A percentile compares a stretch with the other conserved stretches of the same genome.
These are phyloP conservation scores for Osmoderma eremita DNA, from an alignment of 2,888 invertebrate genomes.

Conservation along the genomic window DNA sequence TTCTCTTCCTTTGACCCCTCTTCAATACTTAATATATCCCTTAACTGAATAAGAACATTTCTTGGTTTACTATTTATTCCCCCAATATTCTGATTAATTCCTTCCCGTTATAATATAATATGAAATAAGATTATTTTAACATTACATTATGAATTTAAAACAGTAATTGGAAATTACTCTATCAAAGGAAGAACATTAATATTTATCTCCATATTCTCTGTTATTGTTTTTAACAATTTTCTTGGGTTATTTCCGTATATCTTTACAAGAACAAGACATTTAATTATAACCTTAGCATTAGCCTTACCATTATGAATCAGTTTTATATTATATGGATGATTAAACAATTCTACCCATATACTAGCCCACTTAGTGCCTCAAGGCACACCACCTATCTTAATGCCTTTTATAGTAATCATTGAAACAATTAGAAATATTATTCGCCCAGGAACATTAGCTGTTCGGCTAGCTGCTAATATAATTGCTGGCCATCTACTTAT, in stretches of 20 bases:
- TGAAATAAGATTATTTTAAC: slow-evolving; percentile 65
- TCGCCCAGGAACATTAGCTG: slow-evolving; percentile 74
- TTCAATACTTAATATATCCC: slow-evolving; percentile 65
- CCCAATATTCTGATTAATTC: slow-evolving; percentile 67
- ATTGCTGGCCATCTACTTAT: slow-evolving; percentile 77
- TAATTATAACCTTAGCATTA: slow-evolving; percentile 69
- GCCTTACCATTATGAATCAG: slow-evolving; percentile 73
- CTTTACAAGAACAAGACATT: slow-evolving; percentile 75
- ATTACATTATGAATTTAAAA: slow-evolving; percentile 70
- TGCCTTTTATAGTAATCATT: slow-evolving; percentile 80
- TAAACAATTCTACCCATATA: slow-evolving; percentile 71
- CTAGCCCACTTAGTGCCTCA: slow-evolving; percentile 75
- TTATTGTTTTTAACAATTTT: slow-evolving; percentile 75
- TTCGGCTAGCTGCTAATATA: slow-evolving; percentile 81
- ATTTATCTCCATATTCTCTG: slow-evolving; percentile 69
- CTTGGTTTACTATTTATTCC: slow-evolving; percentile 67
- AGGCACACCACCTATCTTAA: slow-evolving; percentile 72
- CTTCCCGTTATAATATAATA: slow-evolving; percentile 65
- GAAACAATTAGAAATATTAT: slow-evolving; percentile 80
- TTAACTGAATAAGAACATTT: slow-evolving; percentile 72
- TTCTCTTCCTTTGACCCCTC: slow-evolving; percentile 74
- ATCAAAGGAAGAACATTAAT: slow-evolving; percentile 67
- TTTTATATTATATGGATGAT: slow-evolving; percentile 74
- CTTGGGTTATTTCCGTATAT: slow-evolving; percentile 77
- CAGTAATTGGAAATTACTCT: slow-evolving; percentile 64